Percentiles rank a stretch among this genome's conserved stretches.
Conservation (phyloP, 2,888 invertebrate species). For the Microchrysa polita region DNA sequence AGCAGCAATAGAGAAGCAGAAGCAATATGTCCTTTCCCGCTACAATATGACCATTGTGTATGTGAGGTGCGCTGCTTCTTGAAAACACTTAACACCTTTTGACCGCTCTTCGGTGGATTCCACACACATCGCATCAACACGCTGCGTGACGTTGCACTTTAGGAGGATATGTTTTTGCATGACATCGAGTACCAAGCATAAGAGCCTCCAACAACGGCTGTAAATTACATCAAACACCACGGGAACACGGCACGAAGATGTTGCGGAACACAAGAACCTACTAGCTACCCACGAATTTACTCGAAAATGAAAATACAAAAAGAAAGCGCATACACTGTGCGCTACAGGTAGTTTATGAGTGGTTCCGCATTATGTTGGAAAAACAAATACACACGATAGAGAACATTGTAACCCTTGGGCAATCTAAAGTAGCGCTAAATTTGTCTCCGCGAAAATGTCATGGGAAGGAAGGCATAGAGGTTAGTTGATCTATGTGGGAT, state of each 20-base stretch:
- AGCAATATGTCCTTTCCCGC: slow-evolving; percentile 10
- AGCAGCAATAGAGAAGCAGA: not conserved
- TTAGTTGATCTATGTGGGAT: too few species aligned
- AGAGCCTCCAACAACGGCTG: too few species aligned
- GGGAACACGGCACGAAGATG: slow-evolving; percentile 34
- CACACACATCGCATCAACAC: slow-evolving; percentile 7
- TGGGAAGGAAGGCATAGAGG: too few species aligned
- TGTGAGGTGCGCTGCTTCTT: too few species aligned
- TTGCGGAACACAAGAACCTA: slow-evolving; percentile 18
- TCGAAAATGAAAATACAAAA: slow-evolving; percentile 17
- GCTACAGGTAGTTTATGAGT: slow-evolving; percentile 7
- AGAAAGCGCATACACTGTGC: slow-evolving; percentile 33
- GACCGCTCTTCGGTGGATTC: slow-evolving; percentile 33
- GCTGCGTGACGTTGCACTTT: slow-evolving; percentile 43
- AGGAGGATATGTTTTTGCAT: slow-evolving; percentile 38
- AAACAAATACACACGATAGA: too few species aligned
- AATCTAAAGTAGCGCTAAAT: too few species aligned
- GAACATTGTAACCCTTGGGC: too few species aligned
- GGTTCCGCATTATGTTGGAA: not conserved
- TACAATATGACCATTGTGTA: slow-evolving; percentile 34
- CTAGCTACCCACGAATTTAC: slow-evolving; percentile 16
- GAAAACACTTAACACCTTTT: slow-evolving; percentile 42
- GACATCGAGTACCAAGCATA: slow-evolving; percentile 24
- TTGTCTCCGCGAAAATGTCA: too few species aligned
- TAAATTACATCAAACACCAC: slow-evolving; percentile 30